These are phyloP conservation scores for Lonchura striata DNA, from an alignment of 2,113 vertebrate genomes.

Conservation along the genomic window DNA sequence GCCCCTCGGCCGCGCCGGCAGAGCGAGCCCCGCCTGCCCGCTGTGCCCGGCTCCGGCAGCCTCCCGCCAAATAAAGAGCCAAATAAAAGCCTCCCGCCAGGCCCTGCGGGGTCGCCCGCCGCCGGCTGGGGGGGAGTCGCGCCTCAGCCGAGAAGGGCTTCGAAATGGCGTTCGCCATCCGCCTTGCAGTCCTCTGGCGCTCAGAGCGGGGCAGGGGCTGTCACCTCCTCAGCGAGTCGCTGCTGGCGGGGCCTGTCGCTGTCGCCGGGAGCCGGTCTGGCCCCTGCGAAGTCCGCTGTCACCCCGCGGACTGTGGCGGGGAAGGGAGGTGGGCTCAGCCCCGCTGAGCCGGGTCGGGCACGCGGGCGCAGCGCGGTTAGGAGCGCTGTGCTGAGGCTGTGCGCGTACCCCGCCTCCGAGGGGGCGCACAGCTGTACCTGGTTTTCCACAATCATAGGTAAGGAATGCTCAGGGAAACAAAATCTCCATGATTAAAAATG, in stretches of 20 bases:
- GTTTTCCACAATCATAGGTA: background rate
- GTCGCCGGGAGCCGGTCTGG: background rate
- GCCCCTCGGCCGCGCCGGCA: fast-evolving
- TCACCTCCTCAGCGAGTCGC: no score
- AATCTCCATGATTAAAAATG: background rate
- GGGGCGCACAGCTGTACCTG: fast-evolving
- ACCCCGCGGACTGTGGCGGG: background rate
- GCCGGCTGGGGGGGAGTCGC: no score
- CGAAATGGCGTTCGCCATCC: background rate
- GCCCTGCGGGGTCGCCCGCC: background rate
- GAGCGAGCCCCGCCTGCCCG: background rate
- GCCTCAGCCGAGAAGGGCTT: background rate
- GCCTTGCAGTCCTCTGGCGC: no score
- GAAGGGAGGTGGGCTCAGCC: background rate
- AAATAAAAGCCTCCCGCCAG: no score
- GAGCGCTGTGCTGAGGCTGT: fast-evolving
- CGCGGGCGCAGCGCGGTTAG: fast-evolving
- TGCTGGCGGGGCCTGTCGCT: background rate
- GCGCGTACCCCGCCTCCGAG: background rate
- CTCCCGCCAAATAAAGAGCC: no score
- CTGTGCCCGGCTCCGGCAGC: background rate
- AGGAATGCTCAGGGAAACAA: background rate
- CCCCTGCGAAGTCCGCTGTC: no score
- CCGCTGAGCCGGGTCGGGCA: background rate
- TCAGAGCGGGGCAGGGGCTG: background rate